Percentiles rank a stretch among this genome's conserved stretches.
Evolutionary conservation across 2,888 invertebrate genomes (phyloP).

Genomic region (Geophilus truncorum): DNA sequence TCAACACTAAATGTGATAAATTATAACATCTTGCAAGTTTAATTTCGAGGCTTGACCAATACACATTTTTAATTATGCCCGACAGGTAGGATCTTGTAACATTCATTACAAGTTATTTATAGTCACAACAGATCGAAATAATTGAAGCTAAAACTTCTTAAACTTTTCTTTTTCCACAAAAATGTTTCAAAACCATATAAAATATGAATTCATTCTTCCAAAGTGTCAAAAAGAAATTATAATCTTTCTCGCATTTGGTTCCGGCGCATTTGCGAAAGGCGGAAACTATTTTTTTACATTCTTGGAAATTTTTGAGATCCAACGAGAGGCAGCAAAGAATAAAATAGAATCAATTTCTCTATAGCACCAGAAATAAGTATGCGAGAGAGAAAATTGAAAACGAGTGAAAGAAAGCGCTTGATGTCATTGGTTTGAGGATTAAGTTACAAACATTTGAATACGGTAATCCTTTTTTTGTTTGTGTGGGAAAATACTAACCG

Average conservation of each 20-base stretch:
- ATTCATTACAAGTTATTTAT: too few relatives aligned
- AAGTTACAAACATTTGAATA: neutral
- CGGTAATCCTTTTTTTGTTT: neutral
- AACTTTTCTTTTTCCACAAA: too few relatives aligned
- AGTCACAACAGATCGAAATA: too few relatives aligned
- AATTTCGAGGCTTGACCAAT: too few relatives aligned
- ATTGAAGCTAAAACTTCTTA: too few relatives aligned
- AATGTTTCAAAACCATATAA: too few relatives aligned
- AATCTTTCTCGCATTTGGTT: too few relatives aligned
- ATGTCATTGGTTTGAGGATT: neutral
- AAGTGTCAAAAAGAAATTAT: too few relatives aligned
- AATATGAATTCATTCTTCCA: too few relatives aligned
- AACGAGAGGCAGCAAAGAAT: neutral
- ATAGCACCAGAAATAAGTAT: neutral
- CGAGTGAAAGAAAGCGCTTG: neutral
- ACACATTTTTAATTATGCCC: neutral
- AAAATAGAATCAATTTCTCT: neutral
- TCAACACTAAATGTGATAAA: too few relatives aligned
- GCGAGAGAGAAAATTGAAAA: neutral
- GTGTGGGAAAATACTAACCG: neutral
- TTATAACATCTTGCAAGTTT: too few relatives aligned
- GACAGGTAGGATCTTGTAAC: neutral
- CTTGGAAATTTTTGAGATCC: neutral
- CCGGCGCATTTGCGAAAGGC: too few relatives aligned
- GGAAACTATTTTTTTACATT: neutral